A percentile compares a stretch with the other conserved stretches of the same genome.
These are phyloP conservation scores for Anguilla megastoma DNA, from an alignment of 2,797 vertebrate genomes.

Conservation along the genomic window DNA sequence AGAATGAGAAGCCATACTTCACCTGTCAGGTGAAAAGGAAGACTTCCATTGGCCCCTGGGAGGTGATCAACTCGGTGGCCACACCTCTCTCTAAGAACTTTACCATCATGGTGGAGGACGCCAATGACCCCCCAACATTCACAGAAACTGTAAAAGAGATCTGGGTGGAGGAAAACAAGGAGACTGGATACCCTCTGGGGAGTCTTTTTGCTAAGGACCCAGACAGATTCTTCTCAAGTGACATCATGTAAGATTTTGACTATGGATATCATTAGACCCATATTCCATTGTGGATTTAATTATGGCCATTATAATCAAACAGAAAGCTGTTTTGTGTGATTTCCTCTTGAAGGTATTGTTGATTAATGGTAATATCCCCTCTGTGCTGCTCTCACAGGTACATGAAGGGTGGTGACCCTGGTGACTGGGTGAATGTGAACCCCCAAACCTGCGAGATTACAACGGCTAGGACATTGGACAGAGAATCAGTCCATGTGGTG, in stretches of 20 bases:
- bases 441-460: slow-evolving; percentile 57
- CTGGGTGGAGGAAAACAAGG: slow-evolving; percentile 35
- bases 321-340: not conserved
- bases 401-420: slow-evolving; percentile 54
- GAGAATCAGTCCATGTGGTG: slow-evolving; percentile 60
- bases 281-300: not conserved
- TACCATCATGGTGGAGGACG: slow-evolving; percentile 54
- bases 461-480: slow-evolving; percentile 52
- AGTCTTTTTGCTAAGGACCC: slow-evolving; percentile 54
- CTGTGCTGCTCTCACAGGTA: slow-evolving; percentile 50
- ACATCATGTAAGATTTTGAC: slow-evolving; percentile 49
- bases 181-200: slow-evolving; percentile 41
- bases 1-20: slow-evolving; percentile 55
- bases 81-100: not conserved
- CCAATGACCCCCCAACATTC: slow-evolving; percentile 63
- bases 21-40: slow-evolving; percentile 52
- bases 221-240: slow-evolving; percentile 32
- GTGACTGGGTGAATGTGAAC: slow-evolving; percentile 58
- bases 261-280: not conserved
- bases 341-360: too few relatives aligned
- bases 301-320: not conserved
- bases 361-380: not conserved
- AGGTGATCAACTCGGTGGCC: slow-evolving; percentile 11
- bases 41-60: slow-evolving; percentile 36
- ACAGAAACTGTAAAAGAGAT: not conserved